Evolutionary conservation across 2,888 invertebrate species (phyloP).

Genomic region (Latheticus oryzae): DNA sequence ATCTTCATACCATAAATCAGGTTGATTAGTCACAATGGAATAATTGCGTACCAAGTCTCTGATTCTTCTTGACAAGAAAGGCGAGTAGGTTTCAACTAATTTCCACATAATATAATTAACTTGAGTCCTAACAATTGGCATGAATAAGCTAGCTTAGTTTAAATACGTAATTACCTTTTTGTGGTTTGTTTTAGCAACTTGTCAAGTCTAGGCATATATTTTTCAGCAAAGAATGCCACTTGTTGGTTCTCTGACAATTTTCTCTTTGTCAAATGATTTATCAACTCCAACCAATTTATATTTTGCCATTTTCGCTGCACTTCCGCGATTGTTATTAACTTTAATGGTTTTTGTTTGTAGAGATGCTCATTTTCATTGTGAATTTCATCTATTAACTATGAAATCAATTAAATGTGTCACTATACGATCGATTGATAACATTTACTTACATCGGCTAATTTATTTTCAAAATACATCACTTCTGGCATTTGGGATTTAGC

Average conservation of each 20-base stretch:
- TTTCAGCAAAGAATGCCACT: slow-evolving; percentile 27
- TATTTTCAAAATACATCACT: slow-evolving; percentile 42
- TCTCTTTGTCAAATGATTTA: slow-evolving; percentile 33
- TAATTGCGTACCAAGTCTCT: slow-evolving; percentile 44
- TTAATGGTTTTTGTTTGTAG: neutral
- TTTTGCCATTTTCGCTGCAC: slow-evolving; percentile 34
- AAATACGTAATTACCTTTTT: slow-evolving; percentile 42
- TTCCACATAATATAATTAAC: slow-evolving; percentile 51
- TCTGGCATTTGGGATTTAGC: slow-evolving; percentile 39
- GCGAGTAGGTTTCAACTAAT: slow-evolving; percentile 43
- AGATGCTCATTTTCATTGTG: slow-evolving; percentile 15
- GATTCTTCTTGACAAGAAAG: slow-evolving; percentile 43
- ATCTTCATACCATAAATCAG: slow-evolving; percentile 35
- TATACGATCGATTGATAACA: neutral
- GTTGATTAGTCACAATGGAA: slow-evolving; percentile 18
- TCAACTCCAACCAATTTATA: slow-evolving; percentile 35
- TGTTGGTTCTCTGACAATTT: slow-evolving; percentile 32
- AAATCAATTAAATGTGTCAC: slow-evolving; percentile 7
- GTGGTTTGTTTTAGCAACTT: slow-evolving; percentile 38
- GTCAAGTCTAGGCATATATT: slow-evolving; percentile 44
- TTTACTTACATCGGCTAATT: slow-evolving; percentile 42
- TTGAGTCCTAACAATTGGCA: slow-evolving; percentile 38
- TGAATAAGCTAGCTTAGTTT: neutral
- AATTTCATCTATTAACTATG: slow-evolving; percentile 17
- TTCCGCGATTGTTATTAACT: slow-evolving; percentile 21